Evolutionary conservation across 2,888 invertebrate species (phyloP).

Genomic region (Platerodrilus igneus): DNA sequence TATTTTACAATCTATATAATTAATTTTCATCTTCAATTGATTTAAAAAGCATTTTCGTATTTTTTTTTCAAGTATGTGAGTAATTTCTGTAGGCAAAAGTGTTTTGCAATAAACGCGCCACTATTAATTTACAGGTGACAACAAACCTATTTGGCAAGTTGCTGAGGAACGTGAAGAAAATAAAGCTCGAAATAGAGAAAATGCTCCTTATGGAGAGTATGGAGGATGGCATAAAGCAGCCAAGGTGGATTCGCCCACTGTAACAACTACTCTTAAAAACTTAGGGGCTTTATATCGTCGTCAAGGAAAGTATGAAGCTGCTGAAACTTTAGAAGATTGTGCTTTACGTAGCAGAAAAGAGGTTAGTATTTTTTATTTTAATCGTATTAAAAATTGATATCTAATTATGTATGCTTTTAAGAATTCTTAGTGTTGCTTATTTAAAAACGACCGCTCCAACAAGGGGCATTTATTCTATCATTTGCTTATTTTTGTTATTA

Average conservation of each 20-base stretch:
- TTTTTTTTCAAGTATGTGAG: too few relatives aligned
- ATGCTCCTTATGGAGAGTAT: slow-evolving; percentile 86
- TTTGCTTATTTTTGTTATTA: slow-evolving; percentile 6
- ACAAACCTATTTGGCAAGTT: slow-evolving; percentile 96
- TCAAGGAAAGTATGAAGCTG: slow-evolving; percentile 99
- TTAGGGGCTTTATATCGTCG: slow-evolving; percentile 95
- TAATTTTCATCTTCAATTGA: too few relatives aligned
- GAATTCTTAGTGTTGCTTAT: too few relatives aligned
- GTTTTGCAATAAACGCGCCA: too few relatives aligned
- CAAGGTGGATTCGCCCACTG: slow-evolving; percentile 95
- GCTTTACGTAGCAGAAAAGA: slow-evolving; percentile 94
- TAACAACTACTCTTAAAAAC: slow-evolving; percentile 97
- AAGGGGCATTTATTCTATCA: not conserved
- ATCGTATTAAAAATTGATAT: too few relatives aligned
- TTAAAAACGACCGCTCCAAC: too few relatives aligned
- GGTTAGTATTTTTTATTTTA: slow-evolving; percentile 53
- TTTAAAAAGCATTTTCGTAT: too few relatives aligned
- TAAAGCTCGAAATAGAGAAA: slow-evolving; percentile 80
- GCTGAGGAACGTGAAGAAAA: slow-evolving; percentile 98
- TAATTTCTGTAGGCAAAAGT: too few relatives aligned
- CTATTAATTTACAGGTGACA: slow-evolving; percentile 65
- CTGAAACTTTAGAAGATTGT: slow-evolving; percentile 98
- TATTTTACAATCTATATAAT: too few relatives aligned
- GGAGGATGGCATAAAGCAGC: slow-evolving; percentile 98
- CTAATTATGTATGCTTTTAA: slow-evolving; percentile 10